Percentiles rank a stretch among this genome's conserved stretches.
These are phyloP conservation scores for Apocheima hispidaria DNA, from an alignment of 2,888 invertebrate species.

Conservation along the genomic window DNA sequence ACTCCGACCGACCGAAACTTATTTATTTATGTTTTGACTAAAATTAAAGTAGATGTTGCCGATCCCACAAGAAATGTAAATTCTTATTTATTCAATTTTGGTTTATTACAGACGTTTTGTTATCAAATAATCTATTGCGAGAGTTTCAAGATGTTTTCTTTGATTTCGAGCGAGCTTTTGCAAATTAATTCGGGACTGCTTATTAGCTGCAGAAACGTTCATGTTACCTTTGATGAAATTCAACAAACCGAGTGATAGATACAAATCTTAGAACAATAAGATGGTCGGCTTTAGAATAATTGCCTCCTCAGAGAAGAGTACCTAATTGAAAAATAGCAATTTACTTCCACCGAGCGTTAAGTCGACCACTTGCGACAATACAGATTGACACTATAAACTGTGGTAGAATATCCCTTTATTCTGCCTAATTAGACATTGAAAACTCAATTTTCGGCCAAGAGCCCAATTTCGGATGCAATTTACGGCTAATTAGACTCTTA, in stretches of 20 bases:
- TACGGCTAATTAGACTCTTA: constrained; percentile 82
- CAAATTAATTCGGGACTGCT: constrained; percentile 48
- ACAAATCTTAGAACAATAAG: constrained; percentile 28
- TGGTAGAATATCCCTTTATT: constrained; percentile 73
- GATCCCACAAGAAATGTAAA: constrained; percentile 47
- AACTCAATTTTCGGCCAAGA: constrained; percentile 78
- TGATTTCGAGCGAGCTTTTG: constrained; percentile 45
- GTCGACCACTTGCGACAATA: constrained; percentile 55
- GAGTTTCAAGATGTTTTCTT: constrained; percentile 45
- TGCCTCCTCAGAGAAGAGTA: constrained; percentile 3
- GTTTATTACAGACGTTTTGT: constrained; percentile 49
- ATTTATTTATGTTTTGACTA: constrained; percentile 54
- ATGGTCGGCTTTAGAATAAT: constrained; percentile 13
- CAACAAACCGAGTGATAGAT: constrained; percentile 32
- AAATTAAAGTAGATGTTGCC: constrained; percentile 49
- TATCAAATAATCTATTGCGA: constrained; percentile 50
- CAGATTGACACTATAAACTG: constrained; percentile 72
- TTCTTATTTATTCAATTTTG: constrained; percentile 50
- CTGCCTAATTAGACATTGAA: constrained; percentile 79
- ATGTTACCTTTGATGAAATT: constrained; percentile 40
- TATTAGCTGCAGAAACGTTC: constrained; percentile 42
- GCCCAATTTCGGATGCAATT: constrained; percentile 79
- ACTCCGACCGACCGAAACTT: constrained; percentile 41
- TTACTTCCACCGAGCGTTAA: constrained; percentile 31
- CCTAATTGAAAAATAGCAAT: constrained; percentile 18